phyloP scores from a whole-genome alignment of 2,113 vertebrate species.

The Tricholaema leucomelas region DNA sequence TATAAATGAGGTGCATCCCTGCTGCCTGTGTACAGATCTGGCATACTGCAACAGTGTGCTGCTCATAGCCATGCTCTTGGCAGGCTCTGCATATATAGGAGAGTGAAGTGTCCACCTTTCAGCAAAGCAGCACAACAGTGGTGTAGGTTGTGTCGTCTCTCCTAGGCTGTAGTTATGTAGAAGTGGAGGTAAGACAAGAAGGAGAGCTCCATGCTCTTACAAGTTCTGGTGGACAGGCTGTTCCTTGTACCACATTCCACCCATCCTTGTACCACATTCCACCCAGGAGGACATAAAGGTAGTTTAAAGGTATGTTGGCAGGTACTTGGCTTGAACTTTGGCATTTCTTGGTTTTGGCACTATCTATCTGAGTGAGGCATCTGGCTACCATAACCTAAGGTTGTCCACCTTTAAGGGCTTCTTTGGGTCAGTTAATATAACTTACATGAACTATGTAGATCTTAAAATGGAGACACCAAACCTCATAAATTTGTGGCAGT shows the following conservation, averaged over 20 bases:
- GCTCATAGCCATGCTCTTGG: background rate
- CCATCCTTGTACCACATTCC: background rate
- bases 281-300: background rate
- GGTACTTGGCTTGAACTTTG: background rate
- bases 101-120: background rate
- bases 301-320: background rate
- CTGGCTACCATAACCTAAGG: background rate
- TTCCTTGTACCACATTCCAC: background rate
- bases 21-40: background rate
- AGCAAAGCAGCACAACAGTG: background rate
- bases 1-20: background rate
- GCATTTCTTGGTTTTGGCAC: background rate
- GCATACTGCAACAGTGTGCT: accelerated
- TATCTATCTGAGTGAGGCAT: background rate
- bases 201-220: background rate
- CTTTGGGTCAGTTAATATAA: background rate
- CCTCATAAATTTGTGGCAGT: background rate
- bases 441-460: background rate
- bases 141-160: background rate
- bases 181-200: background rate
- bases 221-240: background rate
- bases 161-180: background rate
- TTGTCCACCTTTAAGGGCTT: background rate
- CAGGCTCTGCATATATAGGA: background rate
- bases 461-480: background rate